phyloP scores from a whole-genome alignment of 2,888 invertebrate species.

The Portevinia maculata region DNA sequence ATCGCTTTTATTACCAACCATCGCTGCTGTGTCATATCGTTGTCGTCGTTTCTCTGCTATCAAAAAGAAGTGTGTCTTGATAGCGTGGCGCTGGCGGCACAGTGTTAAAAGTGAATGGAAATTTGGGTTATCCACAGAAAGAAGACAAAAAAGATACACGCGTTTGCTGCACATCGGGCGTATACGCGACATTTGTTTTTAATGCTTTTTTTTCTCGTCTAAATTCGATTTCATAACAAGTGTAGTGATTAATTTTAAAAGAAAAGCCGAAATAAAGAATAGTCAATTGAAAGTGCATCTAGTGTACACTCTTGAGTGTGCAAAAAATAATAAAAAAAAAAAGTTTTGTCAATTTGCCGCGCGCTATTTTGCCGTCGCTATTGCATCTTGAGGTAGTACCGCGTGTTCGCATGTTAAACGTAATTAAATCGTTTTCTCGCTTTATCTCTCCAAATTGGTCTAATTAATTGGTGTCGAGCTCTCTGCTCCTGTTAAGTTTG shows the following conservation, averaged over 20 bases:
- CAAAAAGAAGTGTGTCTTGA: background rate
- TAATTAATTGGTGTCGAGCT: constrained; percentile 47
- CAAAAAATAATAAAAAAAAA: constrained; percentile 19
- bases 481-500: constrained; percentile 55
- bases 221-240: constrained; percentile 14
- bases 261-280: background rate
- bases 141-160: constrained; percentile 56
- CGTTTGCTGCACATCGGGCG: constrained; percentile 67
- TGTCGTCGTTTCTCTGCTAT: background rate
- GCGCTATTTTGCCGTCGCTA: constrained; percentile 66
- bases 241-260: constrained; percentile 22
- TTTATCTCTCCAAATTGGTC: constrained; percentile 48
- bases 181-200: constrained; percentile 68
- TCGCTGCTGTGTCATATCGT: constrained; percentile 15
- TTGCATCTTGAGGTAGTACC: constrained; percentile 8
- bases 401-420: constrained; percentile 54
- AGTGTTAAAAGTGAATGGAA: constrained; percentile 60
- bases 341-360: constrained; percentile 21
- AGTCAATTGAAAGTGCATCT: constrained; percentile 46
- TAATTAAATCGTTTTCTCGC: constrained; percentile 49
- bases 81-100: background rate
- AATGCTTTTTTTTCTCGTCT: background rate
- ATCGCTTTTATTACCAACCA: background rate
- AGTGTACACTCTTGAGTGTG: constrained; percentile 27
- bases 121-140: constrained; percentile 70